Conservation (phyloP, 1,140 invertebrate species). For the Anthonomus grandis region DNA sequence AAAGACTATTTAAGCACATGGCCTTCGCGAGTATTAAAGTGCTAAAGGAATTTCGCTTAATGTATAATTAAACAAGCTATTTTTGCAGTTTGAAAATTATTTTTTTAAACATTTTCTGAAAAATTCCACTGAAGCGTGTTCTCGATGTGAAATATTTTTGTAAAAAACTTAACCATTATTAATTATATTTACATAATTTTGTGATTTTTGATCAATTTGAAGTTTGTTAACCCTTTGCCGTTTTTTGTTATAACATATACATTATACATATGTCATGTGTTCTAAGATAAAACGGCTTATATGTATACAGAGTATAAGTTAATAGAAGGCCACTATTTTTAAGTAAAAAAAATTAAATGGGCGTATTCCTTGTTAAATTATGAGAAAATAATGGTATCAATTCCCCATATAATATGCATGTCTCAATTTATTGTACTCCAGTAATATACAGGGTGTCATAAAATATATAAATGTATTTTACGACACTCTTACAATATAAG, state of each 20-base stretch:
- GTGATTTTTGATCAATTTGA: no score
- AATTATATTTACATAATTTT: no score
- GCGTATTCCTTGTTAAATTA: no score
- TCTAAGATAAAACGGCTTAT: no score
- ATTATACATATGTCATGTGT: no score
- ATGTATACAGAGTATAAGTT: no score
- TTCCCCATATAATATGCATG: constrained; percentile 8
- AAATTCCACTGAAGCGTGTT: constrained; percentile 50
- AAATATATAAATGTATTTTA: constrained; percentile 31
- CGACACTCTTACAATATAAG: constrained; percentile 40
- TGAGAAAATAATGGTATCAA: constrained; percentile 6
- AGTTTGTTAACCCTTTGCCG: no score
- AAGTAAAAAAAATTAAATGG: no score
- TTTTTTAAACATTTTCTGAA: constrained; percentile 40
- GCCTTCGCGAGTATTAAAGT: constrained; percentile 33
- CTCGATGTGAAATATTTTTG: constrained; percentile 47
- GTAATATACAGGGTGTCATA: neutral
- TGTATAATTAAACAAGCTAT: constrained; percentile 40
- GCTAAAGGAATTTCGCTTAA: constrained; percentile 39
- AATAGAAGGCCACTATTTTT: no score
- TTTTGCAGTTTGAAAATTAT: constrained; percentile 38
- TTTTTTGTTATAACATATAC: no score
- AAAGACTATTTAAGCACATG: constrained; percentile 20
- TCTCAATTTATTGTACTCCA: neutral
- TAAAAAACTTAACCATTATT: no score